phyloP scores from a whole-genome alignment of 1,140 invertebrate genomes.

The Bombus confusus region DNA sequence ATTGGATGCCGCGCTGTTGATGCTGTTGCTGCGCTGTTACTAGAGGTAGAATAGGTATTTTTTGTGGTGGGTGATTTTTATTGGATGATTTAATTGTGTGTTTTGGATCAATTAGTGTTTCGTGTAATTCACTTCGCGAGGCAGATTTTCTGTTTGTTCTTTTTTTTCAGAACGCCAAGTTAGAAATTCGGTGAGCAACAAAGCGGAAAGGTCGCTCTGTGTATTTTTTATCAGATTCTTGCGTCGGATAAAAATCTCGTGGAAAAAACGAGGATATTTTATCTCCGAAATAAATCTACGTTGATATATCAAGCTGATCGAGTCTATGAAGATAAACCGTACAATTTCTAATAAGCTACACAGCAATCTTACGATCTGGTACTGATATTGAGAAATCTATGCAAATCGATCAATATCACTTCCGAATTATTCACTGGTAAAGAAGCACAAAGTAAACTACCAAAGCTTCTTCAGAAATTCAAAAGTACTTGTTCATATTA shows the following conservation, averaged over 20 bases:
- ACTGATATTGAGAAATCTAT: neutral
- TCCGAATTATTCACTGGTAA: no score
- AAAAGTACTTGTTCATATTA: neutral
- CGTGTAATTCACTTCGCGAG: neutral
- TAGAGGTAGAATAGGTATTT: neutral
- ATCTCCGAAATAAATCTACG: neutral
- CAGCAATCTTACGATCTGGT: neutral
- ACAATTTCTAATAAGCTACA: no score
- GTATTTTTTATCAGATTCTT: neutral
- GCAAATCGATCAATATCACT: neutral
- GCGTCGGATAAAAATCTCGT: neutral
- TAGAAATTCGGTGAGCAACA: neutral
- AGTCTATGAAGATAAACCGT: neutral
- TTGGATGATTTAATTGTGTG: neutral
- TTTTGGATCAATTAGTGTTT: neutral
- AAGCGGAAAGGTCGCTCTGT: neutral
- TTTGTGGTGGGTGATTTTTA: neutral
- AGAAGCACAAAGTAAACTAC: neutral
- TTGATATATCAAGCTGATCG: neutral
- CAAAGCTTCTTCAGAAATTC: neutral
- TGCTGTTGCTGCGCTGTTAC: neutral
- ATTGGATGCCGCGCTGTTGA: neutral
- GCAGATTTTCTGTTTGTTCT: neutral
- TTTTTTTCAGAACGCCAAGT: no score
- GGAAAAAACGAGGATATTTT: neutral